Base-by-base conservation (phyloP, 2,113 vertebrate genomes). In the Irena cyanogastra region DNA sequence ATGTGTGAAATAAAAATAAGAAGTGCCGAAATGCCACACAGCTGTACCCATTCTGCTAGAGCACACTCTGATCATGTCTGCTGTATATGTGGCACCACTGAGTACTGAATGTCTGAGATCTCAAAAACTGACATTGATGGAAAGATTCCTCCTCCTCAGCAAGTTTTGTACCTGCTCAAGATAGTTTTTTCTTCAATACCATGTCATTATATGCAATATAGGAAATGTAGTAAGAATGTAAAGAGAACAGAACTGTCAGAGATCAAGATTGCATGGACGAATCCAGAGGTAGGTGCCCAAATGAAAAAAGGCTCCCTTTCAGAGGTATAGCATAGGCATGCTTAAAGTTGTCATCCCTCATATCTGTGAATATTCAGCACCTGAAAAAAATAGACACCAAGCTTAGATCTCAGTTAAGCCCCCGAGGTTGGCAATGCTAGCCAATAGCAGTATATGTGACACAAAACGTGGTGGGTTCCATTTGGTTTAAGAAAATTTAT, bases 401-500 rank as follows among this genome's bases (percentile, higher is more conserved):
- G 41, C 52, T 79, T 69, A 86, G 59, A 69, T 89, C 39, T 75
- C 50, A 47, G 20, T 47, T 83, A 72, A 74, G 56, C 15, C 87
- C 57, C 44, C 50, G 63, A 91, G 53, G 37, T 23, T 84, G 57
- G 31, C 56, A 70, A 1, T 83, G 27, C 79, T 85, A 64, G 53
- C 66, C 82, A 90, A 72, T 83, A 80, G 82, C 79, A 86, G 52
- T 86, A 19, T 54, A 45, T 53, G 71, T 77, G 60, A 74, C 56
- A 89, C 52, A 83, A 80, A 94, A 47, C 41, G 28, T 69, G 59
- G 44, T 72, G 37, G 47, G 30, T 77, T 94, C 87, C 54, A 44
- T 86, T 83, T 88, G 44, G 27, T 90, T 61, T 83, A 60, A 56
- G 68, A 59, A 93, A 94, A 95, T 96, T 82, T 85, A 65, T 66